Conservation (phyloP, 2,113 vertebrate genomes). For the Phasianus colchicus region DNA sequence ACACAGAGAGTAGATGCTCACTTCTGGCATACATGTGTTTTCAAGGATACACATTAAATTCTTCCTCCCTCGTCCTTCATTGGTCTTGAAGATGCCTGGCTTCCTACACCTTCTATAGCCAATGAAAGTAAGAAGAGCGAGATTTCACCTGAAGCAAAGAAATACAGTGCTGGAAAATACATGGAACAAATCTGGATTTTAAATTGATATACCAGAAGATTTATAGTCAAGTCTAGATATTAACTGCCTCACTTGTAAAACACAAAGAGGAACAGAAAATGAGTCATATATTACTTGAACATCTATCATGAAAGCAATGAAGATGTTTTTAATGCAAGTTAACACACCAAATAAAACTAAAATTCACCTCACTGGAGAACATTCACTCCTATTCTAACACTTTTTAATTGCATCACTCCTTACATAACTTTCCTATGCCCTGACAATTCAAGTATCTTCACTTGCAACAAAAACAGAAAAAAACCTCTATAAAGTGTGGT, state of each 20-base stretch:
- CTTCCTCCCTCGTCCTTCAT: not conserved
- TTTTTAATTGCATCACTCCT: not conserved
- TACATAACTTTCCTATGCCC: not conserved
- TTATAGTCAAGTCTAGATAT: not conserved
- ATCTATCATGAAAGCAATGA: not conserved
- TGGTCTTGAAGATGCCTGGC: not conserved
- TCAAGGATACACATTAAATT: not conserved
- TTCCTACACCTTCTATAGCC: not conserved
- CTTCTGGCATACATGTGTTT: accelerated
- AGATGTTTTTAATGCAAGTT: not conserved
- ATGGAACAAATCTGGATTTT: not conserved
- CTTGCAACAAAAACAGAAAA: not conserved
- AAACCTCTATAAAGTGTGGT: not conserved
- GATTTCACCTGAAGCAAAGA: not conserved
- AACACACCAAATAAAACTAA: not conserved
- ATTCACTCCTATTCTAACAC: not conserved
- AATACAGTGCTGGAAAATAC: not conserved
- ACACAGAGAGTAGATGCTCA: not conserved
- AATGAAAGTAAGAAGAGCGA: not conserved
- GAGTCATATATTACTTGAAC: not conserved
- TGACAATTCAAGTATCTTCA: not conserved
- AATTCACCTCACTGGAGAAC: not conserved
- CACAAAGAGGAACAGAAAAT: not conserved
- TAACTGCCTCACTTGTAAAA: not conserved
- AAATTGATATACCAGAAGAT: not conserved